Evolutionary conservation across 2,797 vertebrate species (phyloP).

Genomic region (Acanthurus lineatus): DNA sequence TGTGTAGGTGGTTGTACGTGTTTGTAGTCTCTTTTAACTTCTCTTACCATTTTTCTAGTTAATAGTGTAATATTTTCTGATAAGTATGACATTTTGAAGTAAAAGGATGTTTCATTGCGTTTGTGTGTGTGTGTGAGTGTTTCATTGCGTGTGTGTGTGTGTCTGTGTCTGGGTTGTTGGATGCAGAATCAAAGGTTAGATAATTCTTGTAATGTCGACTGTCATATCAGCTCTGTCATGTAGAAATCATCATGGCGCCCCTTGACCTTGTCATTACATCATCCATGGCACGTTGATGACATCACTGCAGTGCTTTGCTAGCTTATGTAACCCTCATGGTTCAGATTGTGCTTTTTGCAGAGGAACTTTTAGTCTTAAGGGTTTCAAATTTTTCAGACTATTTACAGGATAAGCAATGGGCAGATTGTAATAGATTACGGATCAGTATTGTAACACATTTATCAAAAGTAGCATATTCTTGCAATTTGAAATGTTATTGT

Average conservation of each 20-base stretch:
- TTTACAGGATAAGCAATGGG: neutral
- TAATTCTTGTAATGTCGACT: conserved; percentile 1
- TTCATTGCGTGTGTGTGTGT: neutral
- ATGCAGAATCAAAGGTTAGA: conserved; percentile 10
- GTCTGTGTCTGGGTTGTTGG: neutral
- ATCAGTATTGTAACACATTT: neutral
- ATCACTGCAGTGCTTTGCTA: neutral
- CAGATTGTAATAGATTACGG: neutral
- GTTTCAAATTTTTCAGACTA: neutral
- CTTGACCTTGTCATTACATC: conserved; percentile 29
- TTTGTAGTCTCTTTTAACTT: neutral
- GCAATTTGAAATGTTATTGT: neutral
- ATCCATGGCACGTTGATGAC: conserved; percentile 20
- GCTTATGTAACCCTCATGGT: neutral
- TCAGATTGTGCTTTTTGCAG: neutral
- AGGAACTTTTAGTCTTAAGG: neutral
- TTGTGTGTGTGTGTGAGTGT: neutral
- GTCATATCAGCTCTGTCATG: conserved; percentile 33
- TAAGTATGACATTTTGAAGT: neutral
- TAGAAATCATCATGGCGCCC: conserved; percentile 25
- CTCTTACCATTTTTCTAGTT: neutral
- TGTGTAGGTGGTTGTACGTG: neutral
- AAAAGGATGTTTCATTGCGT: neutral
- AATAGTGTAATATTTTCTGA: neutral
- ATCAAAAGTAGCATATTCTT: neutral